Base-by-base conservation (phyloP, 2,888 invertebrate species). In the Aporophyla lueneburgensis region DNA sequence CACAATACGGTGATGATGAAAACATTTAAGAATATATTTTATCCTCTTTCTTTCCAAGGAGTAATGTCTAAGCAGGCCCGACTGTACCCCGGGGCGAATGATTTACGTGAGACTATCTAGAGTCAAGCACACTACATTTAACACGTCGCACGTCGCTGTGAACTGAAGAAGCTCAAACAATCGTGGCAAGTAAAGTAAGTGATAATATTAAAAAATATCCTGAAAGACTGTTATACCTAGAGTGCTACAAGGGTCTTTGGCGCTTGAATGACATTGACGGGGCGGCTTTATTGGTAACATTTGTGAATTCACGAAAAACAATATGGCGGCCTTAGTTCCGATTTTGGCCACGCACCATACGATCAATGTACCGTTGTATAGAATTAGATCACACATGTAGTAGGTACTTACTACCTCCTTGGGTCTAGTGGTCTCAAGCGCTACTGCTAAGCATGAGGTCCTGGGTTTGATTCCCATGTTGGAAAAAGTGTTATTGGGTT, bases 101-200 rank as follows among this genome's bases (percentile, higher is more conserved):
- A 80, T 73, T n/a, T 92, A 88, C 76, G 92, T 68, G 92, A 83
- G 91, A 49, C 84, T 90, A 53, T 86, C 89, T 46, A 90, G 88
- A 10, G 88, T 92, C 62, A 86, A 78, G 61, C 88, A 92, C 71
- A 90, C 92, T 6, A 92, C 92, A 19, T 92, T 93, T 78, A 92
- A 93, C 80, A 86, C 86, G 0, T 84, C 86, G 0, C 75, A 79
- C 33, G 33, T 33, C 33, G 33, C 2, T 2, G 33, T 33, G 91
- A 91, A 72, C 78, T 92, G 63, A 88, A 87, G 67, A 91, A 91
- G 71, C 81, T 90, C 27, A 89, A 88, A 74, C 82, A 91, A 74
- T 83, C 89, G 75, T 92, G 91, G 92, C 89, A 89, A 5, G 89
- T n/a, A n/a, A n/a, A n/a, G n/a, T 90, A 87, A 66, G 49, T 56